Evolutionary conservation across 2,888 invertebrate species (phyloP).

Genomic region (Athrips mouffetella): DNA sequence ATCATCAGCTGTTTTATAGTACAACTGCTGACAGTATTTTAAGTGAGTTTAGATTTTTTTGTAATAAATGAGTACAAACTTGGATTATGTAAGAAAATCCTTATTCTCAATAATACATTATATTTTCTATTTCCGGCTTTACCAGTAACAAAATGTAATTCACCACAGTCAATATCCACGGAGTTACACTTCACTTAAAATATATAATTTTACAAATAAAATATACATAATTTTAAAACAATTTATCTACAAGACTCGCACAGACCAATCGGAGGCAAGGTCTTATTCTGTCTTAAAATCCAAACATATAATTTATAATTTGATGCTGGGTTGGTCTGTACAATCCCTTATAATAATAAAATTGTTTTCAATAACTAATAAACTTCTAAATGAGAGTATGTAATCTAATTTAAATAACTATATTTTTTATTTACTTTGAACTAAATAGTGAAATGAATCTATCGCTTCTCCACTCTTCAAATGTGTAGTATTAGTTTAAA

Average conservation of each 20-base stretch:
- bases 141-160: slow-evolving; percentile 9
- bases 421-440: slow-evolving; percentile 42
- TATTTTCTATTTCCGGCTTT: neutral
- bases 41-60: no score
- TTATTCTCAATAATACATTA: no score
- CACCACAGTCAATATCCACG: slow-evolving; percentile 32
- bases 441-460: slow-evolving; percentile 39
- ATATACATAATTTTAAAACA: slow-evolving; percentile 40
- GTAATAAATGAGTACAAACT: no score
- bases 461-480: slow-evolving; percentile 27
- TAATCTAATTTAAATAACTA: slow-evolving; percentile 51
- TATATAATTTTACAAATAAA: slow-evolving; percentile 51
- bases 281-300: neutral
- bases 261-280: neutral
- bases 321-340: neutral
- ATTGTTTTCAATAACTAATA: slow-evolving; percentile 45
- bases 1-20: no score
- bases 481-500: slow-evolving; percentile 11
- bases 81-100: no score
- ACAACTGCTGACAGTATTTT: no score
- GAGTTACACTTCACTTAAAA: slow-evolving; percentile 51
- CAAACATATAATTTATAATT: neutral
- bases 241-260: slow-evolving; percentile 38
- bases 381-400: slow-evolving; percentile 54
- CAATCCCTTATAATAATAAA: slow-evolving; percentile 38